Base-by-base conservation (phyloP, 2,113 vertebrate species). In the Aplodontia rufa region DNA sequence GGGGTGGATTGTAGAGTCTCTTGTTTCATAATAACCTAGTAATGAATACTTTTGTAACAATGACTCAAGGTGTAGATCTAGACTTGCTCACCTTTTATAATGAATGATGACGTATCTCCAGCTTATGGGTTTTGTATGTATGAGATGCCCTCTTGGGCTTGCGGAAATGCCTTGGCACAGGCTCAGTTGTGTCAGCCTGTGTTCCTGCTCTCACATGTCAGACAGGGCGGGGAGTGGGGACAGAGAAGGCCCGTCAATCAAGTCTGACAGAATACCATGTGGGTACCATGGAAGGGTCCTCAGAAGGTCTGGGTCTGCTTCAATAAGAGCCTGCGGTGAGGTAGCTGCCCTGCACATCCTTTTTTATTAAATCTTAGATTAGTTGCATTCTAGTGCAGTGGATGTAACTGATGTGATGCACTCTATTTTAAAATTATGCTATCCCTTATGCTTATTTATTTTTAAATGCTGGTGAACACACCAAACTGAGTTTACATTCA, bases 1-100 rank as follows among this genome's bases (percentile, higher is more conserved):
- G 19, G 69, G 62, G 37, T 83, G 4, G 37, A 45, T 20, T 53
- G 0, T 14, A 87, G 47, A 45, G 69, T 68, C 32, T 91, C 42
- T 80, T 90, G 71, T 92, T 93, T 96, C 85, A 45, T 60, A 40
- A 62, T 55, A 84, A 51, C 64, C 13, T 42, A 78, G 45, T 62
- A 49, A 47, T 58, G 26, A 51, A 79, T 78, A 92, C 85, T n/a
- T 26, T 24, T 42, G 86, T 47, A 71, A 78, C n/a, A 66, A 14
- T 92, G 84, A 83, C 26, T 90, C 62, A 66, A 69, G 53, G 40
- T 55, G 24, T 80, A 91, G 37, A 17, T 78, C 40, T 60, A 42
- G 60, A 93, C 16, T 75, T 72, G 14, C 79, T 90, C 60, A 88
- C 62, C 75, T 92, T 93, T 79, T 49, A 86, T 22, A 28, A 5